Evolutionary conservation across 2,797 vertebrate species (phyloP), one percentile per base, ranked within the genome.

Genomic region (Acanthornis magna): DNA sequence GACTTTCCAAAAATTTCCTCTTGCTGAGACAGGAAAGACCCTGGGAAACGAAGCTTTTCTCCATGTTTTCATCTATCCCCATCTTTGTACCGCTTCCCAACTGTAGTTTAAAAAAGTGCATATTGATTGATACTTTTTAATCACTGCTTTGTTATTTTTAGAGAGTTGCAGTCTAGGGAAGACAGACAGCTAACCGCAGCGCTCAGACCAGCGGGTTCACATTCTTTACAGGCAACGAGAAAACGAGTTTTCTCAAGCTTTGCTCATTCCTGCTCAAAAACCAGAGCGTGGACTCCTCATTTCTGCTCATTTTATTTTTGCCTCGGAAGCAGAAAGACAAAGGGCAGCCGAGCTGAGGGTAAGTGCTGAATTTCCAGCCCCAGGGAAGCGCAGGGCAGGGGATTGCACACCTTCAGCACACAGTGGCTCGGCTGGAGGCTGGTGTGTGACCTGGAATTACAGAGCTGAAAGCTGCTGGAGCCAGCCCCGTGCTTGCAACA

Each of bases 111-210:
- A 78, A 88, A 55, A 87, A 67, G 30, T 47, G 22, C 13, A 12
- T 55, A 91, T 53, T 96, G 93, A 97, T 85, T 96, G 93, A 96
- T 92, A 75, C 36, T 71, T 95, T 94, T 91, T 73, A 94, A 91
- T 63, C 53, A 2, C 80, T 16, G 36, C 70, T 89, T 96, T 94
- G 89, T 96, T 95, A 72, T 94, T 93, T 96, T 89, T 75, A 91
- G 90, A 87, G 29, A 10, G 27, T 90, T 95, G 78, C 83, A 74
- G 77, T 38, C 65, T 57, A 73, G 73, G 78, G 79, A 63, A 95
- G 94, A 91, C 89, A 95, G 91, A 80, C 91, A 76, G 91, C 58
- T 93, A 95, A 93, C 85, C 5, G 61, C 91, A 96, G 80, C 8
- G 21, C 73, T 60, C 90, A 87, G 88, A 96, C 91, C 67, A 91